These are phyloP conservation scores for Alauda arvensis DNA, from an alignment of 2,797 vertebrate genomes.

Conservation along the genomic window DNA sequence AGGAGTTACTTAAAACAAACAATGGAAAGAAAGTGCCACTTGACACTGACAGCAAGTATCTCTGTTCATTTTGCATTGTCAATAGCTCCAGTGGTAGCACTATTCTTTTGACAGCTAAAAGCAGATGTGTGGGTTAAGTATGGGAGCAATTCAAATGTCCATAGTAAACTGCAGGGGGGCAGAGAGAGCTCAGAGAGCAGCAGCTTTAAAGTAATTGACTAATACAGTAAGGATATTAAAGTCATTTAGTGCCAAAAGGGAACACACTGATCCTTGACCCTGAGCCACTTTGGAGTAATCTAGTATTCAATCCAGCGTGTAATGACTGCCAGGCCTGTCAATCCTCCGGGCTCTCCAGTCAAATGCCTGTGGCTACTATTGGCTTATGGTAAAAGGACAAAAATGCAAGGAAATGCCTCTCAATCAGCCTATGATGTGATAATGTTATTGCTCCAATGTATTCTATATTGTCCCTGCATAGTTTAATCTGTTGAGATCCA, in stretches of 20 bases:
- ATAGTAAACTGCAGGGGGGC: conserved; percentile 79
- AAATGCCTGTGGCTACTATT: conserved; percentile 85
- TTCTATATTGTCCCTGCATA: conserved; percentile 79
- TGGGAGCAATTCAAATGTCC: conserved; percentile 84
- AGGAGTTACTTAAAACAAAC: conserved; percentile 60
- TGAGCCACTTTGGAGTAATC: conserved; percentile 99
- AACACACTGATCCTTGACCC: conserved; percentile 98
- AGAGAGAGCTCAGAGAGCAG: conserved; percentile 80
- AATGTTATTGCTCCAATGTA: conserved; percentile 81
- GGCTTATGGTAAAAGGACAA: conserved; percentile 82
- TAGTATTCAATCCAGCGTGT: conserved; percentile 99
- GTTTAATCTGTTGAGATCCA: conserved; percentile 82
- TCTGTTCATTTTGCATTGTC: conserved; percentile 74
- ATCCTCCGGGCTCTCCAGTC: conserved; percentile 91
- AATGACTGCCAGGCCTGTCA: conserved; percentile 99
- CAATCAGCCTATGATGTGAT: conserved; percentile 81
- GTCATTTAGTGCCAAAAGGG: conserved; percentile 98
- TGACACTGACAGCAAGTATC: conserved; percentile 71
- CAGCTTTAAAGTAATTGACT: conserved; percentile 98
- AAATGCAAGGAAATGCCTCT: conserved; percentile 80
- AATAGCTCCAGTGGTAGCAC: conserved; percentile 71
- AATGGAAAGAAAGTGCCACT: conserved; percentile 67
- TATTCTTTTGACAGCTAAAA: conserved; percentile 78
- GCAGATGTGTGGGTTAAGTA: conserved; percentile 84
- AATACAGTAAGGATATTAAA: conserved; percentile 99